Evolutionary conservation across 1,140 invertebrate species (phyloP).

Genomic region (Achatina immaculata): DNA sequence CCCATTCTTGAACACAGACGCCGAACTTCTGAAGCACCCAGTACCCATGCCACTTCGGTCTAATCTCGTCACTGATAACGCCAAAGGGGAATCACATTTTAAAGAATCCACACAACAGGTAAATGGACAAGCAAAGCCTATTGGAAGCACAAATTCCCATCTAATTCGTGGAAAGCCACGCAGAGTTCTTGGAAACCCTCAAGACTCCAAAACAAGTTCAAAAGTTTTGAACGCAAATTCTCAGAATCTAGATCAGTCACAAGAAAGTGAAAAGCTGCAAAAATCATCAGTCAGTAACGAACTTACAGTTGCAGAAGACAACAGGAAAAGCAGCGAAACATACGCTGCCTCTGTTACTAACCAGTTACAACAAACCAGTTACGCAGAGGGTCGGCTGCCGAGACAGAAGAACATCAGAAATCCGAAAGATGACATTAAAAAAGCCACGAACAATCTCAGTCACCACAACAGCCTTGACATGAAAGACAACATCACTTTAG

Average conservation of each 20-base stretch:
- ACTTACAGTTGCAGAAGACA: not conserved
- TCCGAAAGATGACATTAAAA: not conserved
- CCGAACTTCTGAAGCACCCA: slow-evolving; percentile 11
- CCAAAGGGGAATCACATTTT: not conserved
- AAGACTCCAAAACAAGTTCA: not conserved
- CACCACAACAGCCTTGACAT: not conserved
- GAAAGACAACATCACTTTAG: too few species aligned
- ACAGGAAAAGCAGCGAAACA: not conserved
- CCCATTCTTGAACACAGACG: not conserved
- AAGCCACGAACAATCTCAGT: not conserved
- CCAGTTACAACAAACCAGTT: not conserved
- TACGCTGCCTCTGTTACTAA: not conserved
- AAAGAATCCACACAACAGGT: not conserved
- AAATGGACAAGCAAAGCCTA: not conserved
- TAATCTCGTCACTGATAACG: not conserved
- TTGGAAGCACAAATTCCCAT: not conserved
- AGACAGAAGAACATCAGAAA: not conserved
- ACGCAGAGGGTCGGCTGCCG: not conserved
- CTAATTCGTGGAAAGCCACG: not conserved
- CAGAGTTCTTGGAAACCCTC: not conserved
- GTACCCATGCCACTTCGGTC: slow-evolving; percentile 10
- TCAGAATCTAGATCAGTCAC: not conserved
- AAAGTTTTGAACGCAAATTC: not conserved
- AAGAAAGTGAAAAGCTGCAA: not conserved
- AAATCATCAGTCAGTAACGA: not conserved